Evolutionary conservation across 2,888 invertebrate species (phyloP).

Genomic region (Tortricodes alternella): DNA sequence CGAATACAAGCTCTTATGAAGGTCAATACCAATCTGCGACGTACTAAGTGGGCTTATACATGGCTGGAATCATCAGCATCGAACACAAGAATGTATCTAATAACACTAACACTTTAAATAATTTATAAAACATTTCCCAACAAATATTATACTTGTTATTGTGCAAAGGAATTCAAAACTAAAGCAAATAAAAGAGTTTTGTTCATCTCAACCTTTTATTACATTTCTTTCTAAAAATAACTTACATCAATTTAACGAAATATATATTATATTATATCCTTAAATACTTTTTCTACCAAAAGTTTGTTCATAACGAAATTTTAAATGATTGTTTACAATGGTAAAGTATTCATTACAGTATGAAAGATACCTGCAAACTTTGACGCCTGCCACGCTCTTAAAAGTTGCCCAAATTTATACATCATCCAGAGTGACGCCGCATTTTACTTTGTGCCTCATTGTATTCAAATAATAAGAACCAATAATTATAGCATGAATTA

Average conservation of each 20-base stretch:
- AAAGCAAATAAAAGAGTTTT: conserved; percentile 10
- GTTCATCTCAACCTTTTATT: conserved; percentile 56
- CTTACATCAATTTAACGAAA: conserved; percentile 46
- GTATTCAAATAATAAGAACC: not conserved
- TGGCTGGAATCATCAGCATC: too few species aligned
- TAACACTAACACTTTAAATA: too few species aligned
- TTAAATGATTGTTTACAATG: conserved; percentile 54
- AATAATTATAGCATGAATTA: not conserved
- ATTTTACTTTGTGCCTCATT: not conserved
- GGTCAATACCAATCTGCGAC: too few species aligned
- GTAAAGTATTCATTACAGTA: conserved; percentile 35
- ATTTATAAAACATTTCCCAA: too few species aligned
- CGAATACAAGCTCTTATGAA: too few species aligned
- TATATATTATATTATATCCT: conserved; percentile 29
- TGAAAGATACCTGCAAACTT: conserved; percentile 33
- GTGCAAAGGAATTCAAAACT: not conserved
- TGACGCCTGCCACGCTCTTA: conserved; percentile 5
- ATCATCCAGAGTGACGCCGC: conserved; percentile 2
- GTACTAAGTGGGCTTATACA: too few species aligned
- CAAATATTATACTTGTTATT: too few species aligned
- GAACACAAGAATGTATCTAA: too few species aligned
- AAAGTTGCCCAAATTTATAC: not conserved
- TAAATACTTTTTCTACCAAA: conserved; percentile 42
- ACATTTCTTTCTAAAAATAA: conserved; percentile 67
- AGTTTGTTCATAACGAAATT: conserved; percentile 61